phyloP scores from a whole-genome alignment of 1,140 invertebrate species.

The Episyrphus balteatus region DNA sequence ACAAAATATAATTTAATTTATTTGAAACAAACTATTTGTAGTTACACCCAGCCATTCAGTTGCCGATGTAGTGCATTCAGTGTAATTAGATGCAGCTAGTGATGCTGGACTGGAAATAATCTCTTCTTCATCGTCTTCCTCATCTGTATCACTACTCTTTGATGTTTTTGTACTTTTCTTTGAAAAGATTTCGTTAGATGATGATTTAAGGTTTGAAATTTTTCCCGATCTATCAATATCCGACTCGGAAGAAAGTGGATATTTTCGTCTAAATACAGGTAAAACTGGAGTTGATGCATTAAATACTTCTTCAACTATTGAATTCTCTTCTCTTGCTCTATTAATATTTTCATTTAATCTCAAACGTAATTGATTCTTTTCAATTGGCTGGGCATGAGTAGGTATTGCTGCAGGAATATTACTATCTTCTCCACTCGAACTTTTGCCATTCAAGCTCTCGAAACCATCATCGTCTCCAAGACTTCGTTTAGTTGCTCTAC shows the following conservation, averaged over 20 bases:
- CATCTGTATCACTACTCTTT: slow-evolving; percentile 40
- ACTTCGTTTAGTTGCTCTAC: slow-evolving; percentile 8
- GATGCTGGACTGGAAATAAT: slow-evolving; percentile 38
- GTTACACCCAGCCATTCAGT: slow-evolving; percentile 76
- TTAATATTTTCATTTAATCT: slow-evolving; percentile 15
- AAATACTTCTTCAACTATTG: background rate
- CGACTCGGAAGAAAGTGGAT: slow-evolving; percentile 4
- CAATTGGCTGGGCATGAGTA: background rate
- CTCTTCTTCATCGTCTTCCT: slow-evolving; percentile 44
- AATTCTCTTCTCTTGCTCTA: background rate
- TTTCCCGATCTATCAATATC: slow-evolving; percentile 9
- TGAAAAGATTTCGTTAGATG: background rate
- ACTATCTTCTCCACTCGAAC: slow-evolving; percentile 56
- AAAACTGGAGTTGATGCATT: background rate
- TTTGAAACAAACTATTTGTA: slow-evolving; percentile 56
- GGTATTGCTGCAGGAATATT: slow-evolving; percentile 13
- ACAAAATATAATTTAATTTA: slow-evolving; percentile 3
- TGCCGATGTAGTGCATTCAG: slow-evolving; percentile 47
- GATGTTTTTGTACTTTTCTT: slow-evolving; percentile 10
- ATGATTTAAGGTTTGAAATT: background rate
- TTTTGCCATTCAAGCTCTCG: slow-evolving; percentile 74
- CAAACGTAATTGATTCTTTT: slow-evolving; percentile 19
- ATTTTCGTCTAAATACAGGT: background rate
- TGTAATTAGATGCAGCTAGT: slow-evolving; percentile 12
- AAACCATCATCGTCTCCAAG: slow-evolving; percentile 66